Evolutionary conservation across 2,888 invertebrate species (phyloP), one percentile per base, ranked within the genome.

Genomic region (Lucinisca nassula): DNA sequence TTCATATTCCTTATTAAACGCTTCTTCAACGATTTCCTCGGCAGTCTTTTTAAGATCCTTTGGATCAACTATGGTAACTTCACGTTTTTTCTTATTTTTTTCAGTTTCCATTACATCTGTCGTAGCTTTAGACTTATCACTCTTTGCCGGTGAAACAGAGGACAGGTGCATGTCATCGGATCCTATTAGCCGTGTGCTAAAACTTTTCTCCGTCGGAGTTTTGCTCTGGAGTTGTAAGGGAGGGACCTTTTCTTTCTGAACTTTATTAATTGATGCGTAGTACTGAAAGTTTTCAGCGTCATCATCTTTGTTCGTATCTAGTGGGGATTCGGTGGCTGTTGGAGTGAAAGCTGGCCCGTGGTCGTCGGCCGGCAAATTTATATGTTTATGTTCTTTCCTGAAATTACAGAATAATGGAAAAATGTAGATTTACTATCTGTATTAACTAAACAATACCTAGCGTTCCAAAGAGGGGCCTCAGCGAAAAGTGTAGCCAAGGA

Each of bases 1-100:
- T 79, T 90, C 87, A 72, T 84, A 88, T 40, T 88, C 87, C 1
- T 82, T 67, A 38, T 37, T 17, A 17, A 30, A 51, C 40, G 87
- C 85, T 32, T 79, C 82, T 4, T 74, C 82, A 14, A 72, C 77
- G 0, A 51, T 40, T 6, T 80, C 73, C n/a, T 75, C 51, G 21
- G 61, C 72, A n/a, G 27, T 70, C 21, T 40, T 55, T 24, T 51
- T 70, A 2, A 85, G 30, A 45, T 81, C 73, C 73, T 80, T 85
- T 0, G 90, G 87, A 75, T 90, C 90, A 27, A 90, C 74, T 24
- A 90, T 90, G 0, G 90, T 90, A 3, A 90, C 90, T 58, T 90
- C 90, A 3, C 88, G 79, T 49, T 81, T 81, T 51, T 90, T 90
- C 73, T 51, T 83, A 30, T 55, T 35, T 0, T 10, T 38, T 17